Evolutionary conservation across 1,140 invertebrate genomes (phyloP), one percentile per base, ranked within the genome.

Genomic region (Pollicipes pollicipes): DNA sequence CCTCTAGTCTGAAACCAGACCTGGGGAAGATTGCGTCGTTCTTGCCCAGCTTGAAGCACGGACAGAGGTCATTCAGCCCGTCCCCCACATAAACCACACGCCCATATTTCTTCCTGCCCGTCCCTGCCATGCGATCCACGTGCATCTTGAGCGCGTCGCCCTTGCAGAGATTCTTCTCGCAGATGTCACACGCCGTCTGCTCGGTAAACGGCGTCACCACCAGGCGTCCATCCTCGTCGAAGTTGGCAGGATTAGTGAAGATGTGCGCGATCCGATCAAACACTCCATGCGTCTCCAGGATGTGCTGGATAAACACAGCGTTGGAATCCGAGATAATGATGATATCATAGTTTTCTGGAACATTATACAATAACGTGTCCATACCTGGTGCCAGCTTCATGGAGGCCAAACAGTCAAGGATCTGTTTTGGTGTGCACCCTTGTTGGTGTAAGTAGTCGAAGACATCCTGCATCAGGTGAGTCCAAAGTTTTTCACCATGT

Each of bases 261-360:
- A 58, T 58, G 45, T 58, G 13, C 45, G 24, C 24, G 45, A 58
- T 58, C 2, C 45, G 45, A 24, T 58, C 45, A 21, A 17, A 58
- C 45, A 58, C 13, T 68, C 70, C 70, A 31, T 64, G 30, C 30
- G 29, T 66, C 69, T 70, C 69, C 16, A 70, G 70, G 29, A 68
- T 70, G 35, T 70, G 70, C 16, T 68, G 63, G 32, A 70, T 70
- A 69, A 70, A 70, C 29, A 70, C 70, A 13, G 70, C 6, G 35
- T 70, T 70, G 16, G 30, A 67, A 27, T 70, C 70, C 10, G 70
- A 70, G 28, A 70, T 70, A n/a, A 70, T 70, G 35, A 70, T 66
- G 35, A 66, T 66, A 26, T 70, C 70, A 3, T 21, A 21, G 45
- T 58, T 58, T 21, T 58, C 45, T 21, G 45, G 45, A 3, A 58